Base-by-base conservation (phyloP, 2,797 vertebrate species). In the Sebastes cheni region DNA sequence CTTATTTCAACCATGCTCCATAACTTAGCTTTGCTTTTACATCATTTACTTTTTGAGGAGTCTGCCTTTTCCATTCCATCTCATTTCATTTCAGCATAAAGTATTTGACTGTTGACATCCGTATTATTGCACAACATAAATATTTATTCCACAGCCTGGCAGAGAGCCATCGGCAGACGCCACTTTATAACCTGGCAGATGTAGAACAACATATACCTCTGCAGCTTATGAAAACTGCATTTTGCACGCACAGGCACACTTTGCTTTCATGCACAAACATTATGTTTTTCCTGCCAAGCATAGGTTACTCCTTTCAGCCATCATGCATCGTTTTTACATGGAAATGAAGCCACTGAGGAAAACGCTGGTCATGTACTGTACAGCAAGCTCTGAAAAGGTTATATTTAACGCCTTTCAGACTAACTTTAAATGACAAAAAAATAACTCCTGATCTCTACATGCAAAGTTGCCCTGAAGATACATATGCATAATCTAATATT, bases 401-500 rank as follows among this genome's bases (percentile, higher is more conserved):
- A 58, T 5, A 30, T 30, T 34, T 10, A 65, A 64, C 14, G 9
- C 14, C 69, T 72, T 72, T 88, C 29, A 58, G 34, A 73, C 7
- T 23, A 59, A 75, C 65, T 72, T 66, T 73, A 77, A 14, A 80
- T 52, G 67, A 39, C 77, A 54, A 70, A 14, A 70, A 70, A 14
- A 75, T 9, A 6, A 4, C 22, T 25, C 36, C 64, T 67, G 59
- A 83, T 86, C 54, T 69, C 42, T 22, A 71, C 71, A 75, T 64
- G 58, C 55, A 85, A 78, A 82, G 66, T 69, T 82, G 67, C 78
- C 88, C 84, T 68, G 32, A 81, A 89, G 86, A 85, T 75, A 90
- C 69, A 65, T 70, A 68, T 20, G 68, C 80, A 79, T 88, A 67
- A 92, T 94, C 84, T 86, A 93, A 94, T 93, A 94, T 93, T 86